Conservation (phyloP, 1,140 invertebrate species). For the Asobara japonica region DNA sequence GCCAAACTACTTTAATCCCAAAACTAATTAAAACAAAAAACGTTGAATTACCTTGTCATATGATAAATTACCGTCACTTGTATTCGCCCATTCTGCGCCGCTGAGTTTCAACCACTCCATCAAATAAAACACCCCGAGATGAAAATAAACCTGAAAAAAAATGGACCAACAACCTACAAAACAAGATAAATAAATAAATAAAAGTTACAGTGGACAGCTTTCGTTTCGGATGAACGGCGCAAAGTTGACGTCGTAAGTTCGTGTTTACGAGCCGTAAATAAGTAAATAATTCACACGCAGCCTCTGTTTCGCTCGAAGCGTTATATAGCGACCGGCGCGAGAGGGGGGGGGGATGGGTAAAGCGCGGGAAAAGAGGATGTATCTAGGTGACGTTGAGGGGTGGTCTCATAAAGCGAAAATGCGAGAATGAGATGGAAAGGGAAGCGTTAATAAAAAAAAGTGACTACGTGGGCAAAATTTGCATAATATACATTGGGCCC, state of each 20-base stretch:
- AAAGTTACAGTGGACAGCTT: slow-evolving; percentile 19
- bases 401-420: slow-evolving; percentile 12
- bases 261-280: slow-evolving; percentile 61
- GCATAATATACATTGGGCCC: too few relatives aligned
- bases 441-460: slow-evolving; percentile 32
- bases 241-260: slow-evolving; percentile 35
- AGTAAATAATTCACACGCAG: slow-evolving; percentile 62
- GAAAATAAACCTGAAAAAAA: not conserved
- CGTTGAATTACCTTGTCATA: slow-evolving; percentile 3
- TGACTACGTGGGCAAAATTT: slow-evolving; percentile 49
- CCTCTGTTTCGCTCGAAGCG: slow-evolving; percentile 45
- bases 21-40: slow-evolving; percentile 9
- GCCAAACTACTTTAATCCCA: not conserved
- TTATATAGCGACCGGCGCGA: slow-evolving; percentile 25
- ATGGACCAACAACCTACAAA: not conserved
- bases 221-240: slow-evolving; percentile 25
- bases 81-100: not conserved
- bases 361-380: slow-evolving; percentile 14
- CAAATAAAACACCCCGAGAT: slow-evolving; percentile 7
- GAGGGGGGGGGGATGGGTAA: slow-evolving; percentile 28
- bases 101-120: slow-evolving; percentile 15
- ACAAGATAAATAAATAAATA: slow-evolving; percentile 17
- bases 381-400: slow-evolving; percentile 24
- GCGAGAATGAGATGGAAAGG: slow-evolving; percentile 14
- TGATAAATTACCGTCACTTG: slow-evolving; percentile 15